phyloP scores from a whole-genome alignment of 2,888 invertebrate genomes.

The Melinaea marsaeus region DNA sequence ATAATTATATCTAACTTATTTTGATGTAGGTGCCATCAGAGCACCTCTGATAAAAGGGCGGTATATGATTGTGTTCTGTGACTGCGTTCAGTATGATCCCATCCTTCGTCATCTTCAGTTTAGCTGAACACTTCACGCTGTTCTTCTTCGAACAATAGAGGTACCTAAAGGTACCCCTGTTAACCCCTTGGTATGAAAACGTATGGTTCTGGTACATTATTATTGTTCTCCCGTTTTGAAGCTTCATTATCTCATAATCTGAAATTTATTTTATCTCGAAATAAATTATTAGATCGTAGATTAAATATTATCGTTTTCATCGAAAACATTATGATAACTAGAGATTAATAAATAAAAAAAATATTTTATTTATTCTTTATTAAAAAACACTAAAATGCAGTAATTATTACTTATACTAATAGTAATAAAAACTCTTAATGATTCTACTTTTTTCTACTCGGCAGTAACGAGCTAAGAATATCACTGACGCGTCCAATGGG shows the following conservation, averaged over 20 bases:
- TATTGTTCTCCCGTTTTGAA: constrained; percentile 20
- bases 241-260: constrained; percentile 26
- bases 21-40: constrained; percentile 22
- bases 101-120: constrained; percentile 26
- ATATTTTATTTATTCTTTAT: too few species aligned
- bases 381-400: too few species aligned
- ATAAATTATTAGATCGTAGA: background rate
- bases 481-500: constrained; percentile 14
- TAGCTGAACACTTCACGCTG: constrained; percentile 27
- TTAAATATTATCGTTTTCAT: too few species aligned
- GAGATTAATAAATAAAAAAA: too few species aligned
- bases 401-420: too few species aligned
- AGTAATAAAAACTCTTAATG: too few species aligned
- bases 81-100: constrained; percentile 17
- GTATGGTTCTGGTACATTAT: constrained; percentile 32
- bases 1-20: constrained; percentile 6
- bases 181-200: constrained; percentile 30
- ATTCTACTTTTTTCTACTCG: constrained; percentile 6
- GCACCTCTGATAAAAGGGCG: constrained; percentile 19
- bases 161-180: constrained; percentile 22
- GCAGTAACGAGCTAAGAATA: constrained; percentile 15
- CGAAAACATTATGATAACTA: too few species aligned
- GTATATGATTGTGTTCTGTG: constrained; percentile 20
- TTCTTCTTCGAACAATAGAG: constrained; percentile 31
- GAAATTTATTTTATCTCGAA: background rate